Evolutionary conservation across 1,140 invertebrate genomes (phyloP), one percentile per base, ranked within the genome.

Genomic region (Drosophila carrolli): DNA sequence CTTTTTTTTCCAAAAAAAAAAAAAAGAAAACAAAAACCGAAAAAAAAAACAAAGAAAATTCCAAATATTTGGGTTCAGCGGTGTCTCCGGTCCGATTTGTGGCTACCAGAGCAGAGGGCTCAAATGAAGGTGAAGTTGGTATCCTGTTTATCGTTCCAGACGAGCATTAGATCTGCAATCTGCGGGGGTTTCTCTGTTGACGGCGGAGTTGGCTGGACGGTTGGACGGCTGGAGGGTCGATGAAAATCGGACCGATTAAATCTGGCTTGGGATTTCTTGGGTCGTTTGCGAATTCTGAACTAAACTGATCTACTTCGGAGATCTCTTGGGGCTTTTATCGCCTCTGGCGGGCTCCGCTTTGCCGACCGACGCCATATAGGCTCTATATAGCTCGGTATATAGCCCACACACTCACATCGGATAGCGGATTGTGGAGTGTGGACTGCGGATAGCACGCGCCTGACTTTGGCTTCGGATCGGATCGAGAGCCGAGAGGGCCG

Each of bases 101-200:
- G 19, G 35, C 44, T 19, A 16, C 7, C 41, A 7, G 11, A 27
- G 23, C 51, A 67, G 19, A 27, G 13, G 35, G 35, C 78, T 91
- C 78, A 91, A 80, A 91, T 91, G 37, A 91, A 91, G 6, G 74
- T 89, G 40, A 88, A 85, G 41, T 91, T 85, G n/a, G 59, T 82
- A 72, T 91, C 89, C 81, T 91, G 89, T 67, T 91, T 91, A 73
- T 91, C 89, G 78, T 91, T 91, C 89, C 89, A 91, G 61, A 91
- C 83, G 44, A 91, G 77, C 89, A 91, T 91, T 84, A 74, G 82
- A 79, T 43, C 58, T 74, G 35, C 48, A 38, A 48, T 65, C 43
- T 14, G 29, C 9, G 43, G 29, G n/a, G 46, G 9, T 13, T 37
- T 23, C 8, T n/a, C 5, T 19, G 32, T 27, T 53, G 43, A 27